Base-by-base conservation (phyloP, 2,797 vertebrate genomes). In the Malacoctenus gilli region DNA sequence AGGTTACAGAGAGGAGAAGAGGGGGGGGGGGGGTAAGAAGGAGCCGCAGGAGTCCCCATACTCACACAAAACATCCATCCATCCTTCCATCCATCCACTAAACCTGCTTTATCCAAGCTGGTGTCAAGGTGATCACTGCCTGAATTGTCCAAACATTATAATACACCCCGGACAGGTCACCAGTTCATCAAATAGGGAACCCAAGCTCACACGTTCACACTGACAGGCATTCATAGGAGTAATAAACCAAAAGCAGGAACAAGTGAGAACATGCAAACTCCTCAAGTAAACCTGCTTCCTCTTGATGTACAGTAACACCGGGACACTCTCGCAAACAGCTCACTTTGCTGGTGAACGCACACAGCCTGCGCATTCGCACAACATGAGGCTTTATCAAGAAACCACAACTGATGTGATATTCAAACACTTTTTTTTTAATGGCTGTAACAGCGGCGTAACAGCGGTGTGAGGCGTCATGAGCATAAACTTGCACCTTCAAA, bases 1-100 rank as follows among this genome's bases (percentile, higher is more conserved):
- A 85, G 81, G 89, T 87, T 79, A 88, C 62, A 71, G 72, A 80
- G 72, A 68, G n/a, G n/a, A 51, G 54, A 71, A 56, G 31, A 44
- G 50, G 67, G 59, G 25, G 39, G 42, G 66, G 60, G 52, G 18
- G 64, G 70, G 66, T 70, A 68, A 75, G 82, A 80, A 54, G 64
- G 71, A 78, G 58, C 74, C 55, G 52, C 42, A 40, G 59, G 67
- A 63, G 72, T 62, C 41, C 68, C 28, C 11, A 47, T 16, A 16
- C 63, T 52, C 55, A 37, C 36, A 73, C 50, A 57, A 36, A 70
- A 60, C 39, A 36, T 50, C 25, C 25, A 28, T 59, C 42, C n/a
- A 72, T 54, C 38, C 56, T 48, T 60, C 18, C 42, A n/a, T 12
- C 5, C 19, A 30, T 46, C 21, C n/a, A n/a, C n/a, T n/a, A n/a